These are phyloP conservation scores for Drosophila baimaii DNA, from an alignment of 1,140 invertebrate species.

Conservation along the genomic window DNA sequence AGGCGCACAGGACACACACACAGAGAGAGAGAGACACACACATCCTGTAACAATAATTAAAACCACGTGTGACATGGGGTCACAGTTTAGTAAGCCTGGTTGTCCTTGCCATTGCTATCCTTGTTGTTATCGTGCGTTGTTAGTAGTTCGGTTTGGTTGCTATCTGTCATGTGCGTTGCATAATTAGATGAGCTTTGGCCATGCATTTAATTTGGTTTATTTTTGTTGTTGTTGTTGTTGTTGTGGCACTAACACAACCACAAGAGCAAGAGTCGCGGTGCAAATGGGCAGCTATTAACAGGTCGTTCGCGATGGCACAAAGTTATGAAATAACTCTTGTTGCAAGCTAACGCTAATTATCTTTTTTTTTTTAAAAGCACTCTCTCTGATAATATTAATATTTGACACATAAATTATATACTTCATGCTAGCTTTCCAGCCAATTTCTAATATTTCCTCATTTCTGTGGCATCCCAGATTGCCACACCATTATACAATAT, in stretches of 20 bases:
- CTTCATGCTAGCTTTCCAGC: rapidly evolving
- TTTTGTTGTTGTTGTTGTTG: background rate
- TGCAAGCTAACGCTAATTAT: background rate
- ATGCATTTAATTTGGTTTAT: conserved; percentile 28
- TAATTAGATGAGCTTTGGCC: conserved; percentile 42
- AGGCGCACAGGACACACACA: background rate
- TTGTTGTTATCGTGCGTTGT: conserved; percentile 3
- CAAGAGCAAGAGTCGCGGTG: background rate
- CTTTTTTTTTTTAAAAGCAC: too few species aligned
- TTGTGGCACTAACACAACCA: background rate
- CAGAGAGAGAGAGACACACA: background rate
- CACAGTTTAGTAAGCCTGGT: conserved; percentile 70
- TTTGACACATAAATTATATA: too few species aligned
- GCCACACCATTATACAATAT: too few species aligned
- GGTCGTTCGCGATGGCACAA: background rate
- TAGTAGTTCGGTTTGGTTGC: conserved; percentile 29
- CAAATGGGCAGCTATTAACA: conserved; percentile 8
- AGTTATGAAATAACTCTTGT: background rate
- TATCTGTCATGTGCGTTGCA: conserved; percentile 42
- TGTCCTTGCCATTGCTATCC: conserved; percentile 29
- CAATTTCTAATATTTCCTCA: background rate
- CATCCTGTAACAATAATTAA: conserved; percentile 72
- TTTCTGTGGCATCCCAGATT: background rate
- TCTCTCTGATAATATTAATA: too few species aligned
- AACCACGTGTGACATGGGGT: conserved; percentile 79